Evolutionary conservation across 2,113 vertebrate species (phyloP).

Genomic region (Alligator mississippiensis): DNA sequence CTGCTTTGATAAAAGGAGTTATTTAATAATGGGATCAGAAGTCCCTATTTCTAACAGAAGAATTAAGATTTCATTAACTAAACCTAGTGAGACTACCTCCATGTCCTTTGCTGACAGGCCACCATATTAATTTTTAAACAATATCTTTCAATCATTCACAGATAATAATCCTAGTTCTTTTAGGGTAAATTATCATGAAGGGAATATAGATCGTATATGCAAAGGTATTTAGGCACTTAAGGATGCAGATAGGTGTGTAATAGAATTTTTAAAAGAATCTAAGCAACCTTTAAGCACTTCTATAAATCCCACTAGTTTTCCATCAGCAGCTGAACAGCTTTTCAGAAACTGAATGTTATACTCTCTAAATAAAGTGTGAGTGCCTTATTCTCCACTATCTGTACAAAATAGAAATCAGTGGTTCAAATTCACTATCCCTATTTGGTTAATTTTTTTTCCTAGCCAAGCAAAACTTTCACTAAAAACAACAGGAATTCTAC

Average conservation of each 20-base stretch:
- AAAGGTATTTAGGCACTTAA: background rate
- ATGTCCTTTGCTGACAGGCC: background rate
- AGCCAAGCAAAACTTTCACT: background rate
- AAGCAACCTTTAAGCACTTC: background rate
- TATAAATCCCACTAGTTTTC: background rate
- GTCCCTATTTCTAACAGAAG: background rate
- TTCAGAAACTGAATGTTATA: background rate
- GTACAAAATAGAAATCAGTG: background rate
- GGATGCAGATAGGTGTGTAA: background rate
- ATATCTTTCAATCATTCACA: background rate
- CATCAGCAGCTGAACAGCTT: background rate
- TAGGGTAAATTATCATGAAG: background rate
- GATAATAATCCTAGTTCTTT: background rate
- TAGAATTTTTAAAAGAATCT: accelerated
- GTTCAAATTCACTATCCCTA: background rate
- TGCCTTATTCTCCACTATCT: background rate
- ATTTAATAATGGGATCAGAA: background rate
- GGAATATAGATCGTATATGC: background rate
- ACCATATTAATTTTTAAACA: background rate
- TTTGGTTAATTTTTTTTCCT: background rate
- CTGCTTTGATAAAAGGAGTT: background rate
- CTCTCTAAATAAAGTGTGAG: background rate
- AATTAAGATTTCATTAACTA: background rate
- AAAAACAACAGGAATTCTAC: background rate
- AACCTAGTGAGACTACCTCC: background rate